phyloP scores from a whole-genome alignment of 2,888 invertebrate genomes.

The Agonum fuliginosum region DNA sequence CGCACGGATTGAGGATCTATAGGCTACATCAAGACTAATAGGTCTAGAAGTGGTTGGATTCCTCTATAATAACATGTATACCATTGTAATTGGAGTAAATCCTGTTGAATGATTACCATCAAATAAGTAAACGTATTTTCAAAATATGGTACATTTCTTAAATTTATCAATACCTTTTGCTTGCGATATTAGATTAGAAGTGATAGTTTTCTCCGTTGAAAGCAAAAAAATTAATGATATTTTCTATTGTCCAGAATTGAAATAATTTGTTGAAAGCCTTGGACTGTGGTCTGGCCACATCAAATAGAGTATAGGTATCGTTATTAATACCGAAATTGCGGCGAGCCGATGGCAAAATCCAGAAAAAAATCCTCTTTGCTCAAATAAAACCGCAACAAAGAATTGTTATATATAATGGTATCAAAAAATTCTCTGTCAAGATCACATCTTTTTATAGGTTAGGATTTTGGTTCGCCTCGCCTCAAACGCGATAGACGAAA shows the following conservation, averaged over 20 bases:
- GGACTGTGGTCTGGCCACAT: no score
- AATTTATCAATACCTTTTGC: no score
- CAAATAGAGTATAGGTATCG: background rate
- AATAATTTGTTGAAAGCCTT: background rate
- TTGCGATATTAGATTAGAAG: no score
- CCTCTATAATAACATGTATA: no score
- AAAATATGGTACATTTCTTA: no score
- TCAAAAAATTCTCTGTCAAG: constrained; percentile 41
- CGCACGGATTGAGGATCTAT: no score
- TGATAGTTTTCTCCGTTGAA: no score
- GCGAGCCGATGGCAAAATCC: background rate
- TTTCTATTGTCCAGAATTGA: background rate
- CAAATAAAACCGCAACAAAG: constrained; percentile 36
- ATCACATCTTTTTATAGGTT: constrained; percentile 38
- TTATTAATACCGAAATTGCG: background rate
- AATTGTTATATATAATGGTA: constrained; percentile 40
- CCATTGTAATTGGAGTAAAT: no score
- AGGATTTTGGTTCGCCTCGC: background rate
- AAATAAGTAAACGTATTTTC: no score
- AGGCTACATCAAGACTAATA: no score
- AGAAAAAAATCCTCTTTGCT: constrained; percentile 8
- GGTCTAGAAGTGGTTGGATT: no score
- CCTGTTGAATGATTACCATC: no score
- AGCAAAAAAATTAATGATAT: background rate
- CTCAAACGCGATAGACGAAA: constrained; percentile 12